Evolutionary conservation across 2,797 vertebrate species (phyloP), one percentile per base, ranked within the genome.

Genomic region (Danio tinwini): DNA sequence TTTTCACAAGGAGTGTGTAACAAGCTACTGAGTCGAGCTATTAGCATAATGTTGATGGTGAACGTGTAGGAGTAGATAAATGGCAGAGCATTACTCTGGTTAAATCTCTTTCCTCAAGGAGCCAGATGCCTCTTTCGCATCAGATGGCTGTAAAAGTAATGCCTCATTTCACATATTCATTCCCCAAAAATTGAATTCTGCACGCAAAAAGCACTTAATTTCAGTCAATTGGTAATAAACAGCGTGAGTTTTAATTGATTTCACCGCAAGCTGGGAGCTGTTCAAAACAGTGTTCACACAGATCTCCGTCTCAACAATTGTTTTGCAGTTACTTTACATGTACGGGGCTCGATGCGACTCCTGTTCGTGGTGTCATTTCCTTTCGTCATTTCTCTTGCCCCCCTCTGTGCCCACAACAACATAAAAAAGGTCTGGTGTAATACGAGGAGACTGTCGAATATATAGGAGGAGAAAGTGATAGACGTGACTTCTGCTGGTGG

Each of bases 121-220:
- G 71, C 58, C 76, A 84, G 78, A 85, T 81, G 82, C 74, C 76
- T 85, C 50, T 63, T 82, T 81, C 62, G 29, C 45, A 84, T 81
- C 76, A 82, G 83, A 82, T 74, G 76, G 83, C 81, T 83, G 75
- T 82, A 78, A 74, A 82, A 83, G 82, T 75, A 9, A 72, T 74
- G 78, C 71, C 81, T 85, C 82, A 83, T 87, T 89, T 90, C 82
- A 84, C 88, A 79, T 76, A 74, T 84, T 78, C 85, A 81, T 84
- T 85, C 81, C 56, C 69, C 71, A 84, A 69, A 86, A 71, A 91
- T 90, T 86, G 81, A 86, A 90, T 81, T 29, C 88, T 88, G 88
- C 86, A 81, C 81, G 77, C 82, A 86, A 82, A 83, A 83, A 84
- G 81, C 78, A 83, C 84, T 86, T 86, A 62, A 86, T 87, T 86